These are phyloP conservation scores for Drosophila flavopinicola DNA, from an alignment of 2,888 invertebrate species.

Conservation along the genomic window DNA sequence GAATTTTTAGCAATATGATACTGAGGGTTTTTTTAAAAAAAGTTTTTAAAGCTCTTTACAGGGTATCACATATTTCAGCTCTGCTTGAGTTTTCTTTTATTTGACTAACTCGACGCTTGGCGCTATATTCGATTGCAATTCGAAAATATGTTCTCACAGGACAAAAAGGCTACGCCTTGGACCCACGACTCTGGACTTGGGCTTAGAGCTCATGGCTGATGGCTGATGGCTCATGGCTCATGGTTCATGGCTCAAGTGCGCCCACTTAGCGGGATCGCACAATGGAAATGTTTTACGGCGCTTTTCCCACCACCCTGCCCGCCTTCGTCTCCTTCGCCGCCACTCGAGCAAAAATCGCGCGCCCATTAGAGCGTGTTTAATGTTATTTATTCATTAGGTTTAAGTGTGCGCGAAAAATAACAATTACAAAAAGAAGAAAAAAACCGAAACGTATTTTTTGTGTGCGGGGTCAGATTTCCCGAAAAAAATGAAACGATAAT, in stretches of 20 bases:
- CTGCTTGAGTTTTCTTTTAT: background rate
- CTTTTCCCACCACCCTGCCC: conserved; percentile 62
- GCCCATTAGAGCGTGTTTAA: conserved; percentile 80
- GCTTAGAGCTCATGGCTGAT: conserved; percentile 42
- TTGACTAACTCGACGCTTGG: background rate
- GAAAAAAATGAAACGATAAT: conserved; percentile 58
- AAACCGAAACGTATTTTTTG: conserved; percentile 50
- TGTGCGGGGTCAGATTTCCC: conserved; percentile 69
- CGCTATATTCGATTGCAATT: conserved; percentile 47
- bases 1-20: too few species aligned
- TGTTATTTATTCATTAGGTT: conserved; percentile 82
- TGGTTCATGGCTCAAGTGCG: conserved; percentile 49
- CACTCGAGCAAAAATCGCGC: conserved; percentile 58
- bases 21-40: background rate
- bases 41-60: background rate
- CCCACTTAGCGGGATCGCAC: conserved; percentile 65
- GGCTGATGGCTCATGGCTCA: conserved; percentile 40
- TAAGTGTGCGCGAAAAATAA: conserved; percentile 78
- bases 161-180: conserved; percentile 26
- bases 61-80: conserved; percentile 9
- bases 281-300: conserved; percentile 67
- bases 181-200: conserved; percentile 28
- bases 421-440: conserved; percentile 66
- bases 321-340: conserved; percentile 25
- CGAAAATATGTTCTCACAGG: conserved; percentile 63